phyloP scores from a whole-genome alignment of 2,113 vertebrate species.

The Microcebus jonahi region DNA sequence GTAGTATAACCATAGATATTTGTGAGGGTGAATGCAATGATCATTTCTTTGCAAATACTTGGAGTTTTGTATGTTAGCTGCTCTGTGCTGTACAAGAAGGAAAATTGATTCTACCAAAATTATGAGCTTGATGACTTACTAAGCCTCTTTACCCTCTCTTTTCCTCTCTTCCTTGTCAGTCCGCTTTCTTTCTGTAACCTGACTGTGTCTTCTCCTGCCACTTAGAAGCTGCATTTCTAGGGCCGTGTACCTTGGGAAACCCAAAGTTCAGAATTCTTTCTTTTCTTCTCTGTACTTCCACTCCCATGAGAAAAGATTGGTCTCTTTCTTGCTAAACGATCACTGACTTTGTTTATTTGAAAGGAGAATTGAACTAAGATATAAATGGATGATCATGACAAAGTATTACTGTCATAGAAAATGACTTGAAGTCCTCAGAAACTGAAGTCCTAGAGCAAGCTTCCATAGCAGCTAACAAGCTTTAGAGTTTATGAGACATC shows the following conservation, averaged over 20 bases:
- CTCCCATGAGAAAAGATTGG: neutral
- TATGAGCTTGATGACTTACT: too few species aligned
- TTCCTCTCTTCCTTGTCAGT: neutral
- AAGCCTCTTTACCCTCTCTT: fast-evolving
- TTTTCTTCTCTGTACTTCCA: neutral
- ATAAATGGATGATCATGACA: neutral
- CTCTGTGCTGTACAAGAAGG: neutral
- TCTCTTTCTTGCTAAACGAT: neutral
- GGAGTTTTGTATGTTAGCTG: neutral
- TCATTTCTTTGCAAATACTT: neutral
- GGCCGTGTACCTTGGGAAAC: neutral
- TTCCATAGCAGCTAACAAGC: neutral
- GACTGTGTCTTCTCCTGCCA: neutral
- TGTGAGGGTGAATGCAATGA: neutral
- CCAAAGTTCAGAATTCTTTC: neutral
- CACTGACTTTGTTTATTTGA: neutral
- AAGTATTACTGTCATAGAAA: neutral
- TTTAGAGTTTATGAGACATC: neutral
- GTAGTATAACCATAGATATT: neutral
- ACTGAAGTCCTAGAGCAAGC: neutral
- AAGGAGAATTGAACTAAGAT: neutral
- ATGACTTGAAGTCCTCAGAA: neutral
- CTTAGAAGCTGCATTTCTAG: neutral
- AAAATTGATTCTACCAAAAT: neutral
- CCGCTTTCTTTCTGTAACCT: neutral